Base-by-base conservation (phyloP, 2,888 invertebrate genomes). In the Syrista parreyssii region DNA sequence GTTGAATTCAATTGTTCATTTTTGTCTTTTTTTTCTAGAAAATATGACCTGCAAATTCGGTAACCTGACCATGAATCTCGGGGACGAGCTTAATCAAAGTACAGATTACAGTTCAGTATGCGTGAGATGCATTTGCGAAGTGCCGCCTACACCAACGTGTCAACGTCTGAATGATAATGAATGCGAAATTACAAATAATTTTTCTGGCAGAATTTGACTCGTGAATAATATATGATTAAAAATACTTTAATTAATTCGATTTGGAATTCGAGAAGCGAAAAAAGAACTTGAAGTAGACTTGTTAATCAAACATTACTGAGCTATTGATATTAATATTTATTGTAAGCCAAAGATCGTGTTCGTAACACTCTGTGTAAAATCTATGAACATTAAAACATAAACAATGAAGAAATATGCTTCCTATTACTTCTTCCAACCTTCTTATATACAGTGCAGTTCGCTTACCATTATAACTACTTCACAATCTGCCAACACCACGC, bases 131-230 rank as follows among this genome's bases (percentile, higher is more conserved):
- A 76, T 82, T 3, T 89, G 89, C 81, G 88, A 89, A 36, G 85
- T 89, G 0, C 88, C 88, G 32, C 89, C 89, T 0, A 0, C 79
- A 0, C 88, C 85, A 0, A 89, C 89, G 9, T 89, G 89, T 68
- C 84, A 82, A 77, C 85, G 82, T 77, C 80, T 88, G 15, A 79
- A 84, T 73, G 36, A 36, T 4, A 15, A 36, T 1, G 36, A 36
- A 36, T 36, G 36, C 36, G 36, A 36, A 82, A 84, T 35, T 88
- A 88, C 76, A 84, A 86, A 36, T 4, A 12, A 36, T 36, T 36
- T 12, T 12, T 4, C 31, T 1, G 15, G 55, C 9, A 23, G 23
- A 9, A 55, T 23, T 9, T 55, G 23, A 55, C 23, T 23, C 9
- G 9, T 55, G 6, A 55, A 9, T 9, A 23, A 1, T 23, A 23